Evolutionary conservation across 2,888 invertebrate genomes (phyloP).

Genomic region (Ophraella communa): DNA sequence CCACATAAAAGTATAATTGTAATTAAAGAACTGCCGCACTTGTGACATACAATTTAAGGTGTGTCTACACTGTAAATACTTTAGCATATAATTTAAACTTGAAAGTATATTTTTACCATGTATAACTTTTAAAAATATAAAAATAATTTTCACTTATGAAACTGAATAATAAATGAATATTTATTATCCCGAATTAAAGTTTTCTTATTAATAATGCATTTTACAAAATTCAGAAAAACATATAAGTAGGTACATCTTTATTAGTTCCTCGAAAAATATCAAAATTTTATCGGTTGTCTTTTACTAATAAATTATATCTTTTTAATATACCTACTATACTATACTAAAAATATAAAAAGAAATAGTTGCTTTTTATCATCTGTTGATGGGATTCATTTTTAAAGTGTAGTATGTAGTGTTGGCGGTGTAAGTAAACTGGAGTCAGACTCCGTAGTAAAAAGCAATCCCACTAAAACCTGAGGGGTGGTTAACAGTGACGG

Average conservation of each 20-base stretch:
- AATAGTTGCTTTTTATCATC: neutral
- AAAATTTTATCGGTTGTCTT: too few relatives aligned
- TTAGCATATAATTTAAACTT: neutral
- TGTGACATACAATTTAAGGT: constrained; percentile 52
- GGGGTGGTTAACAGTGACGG: constrained; percentile 25
- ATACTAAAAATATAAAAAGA: neutral
- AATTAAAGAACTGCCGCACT: constrained; percentile 55
- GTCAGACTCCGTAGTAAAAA: constrained; percentile 44
- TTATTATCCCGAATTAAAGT: too few relatives aligned
- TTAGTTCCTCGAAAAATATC: too few relatives aligned
- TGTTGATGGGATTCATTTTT: neutral
- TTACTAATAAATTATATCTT: too few relatives aligned
- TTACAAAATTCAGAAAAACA: too few relatives aligned
- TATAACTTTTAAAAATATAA: too few relatives aligned
- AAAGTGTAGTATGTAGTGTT: constrained; percentile 26
- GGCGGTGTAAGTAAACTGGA: neutral
- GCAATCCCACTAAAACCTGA: constrained; percentile 55
- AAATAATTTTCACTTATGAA: too few relatives aligned
- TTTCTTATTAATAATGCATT: too few relatives aligned
- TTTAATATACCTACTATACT: too few relatives aligned
- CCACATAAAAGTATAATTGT: constrained; percentile 56
- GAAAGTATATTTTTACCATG: too few relatives aligned
- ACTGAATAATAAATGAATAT: too few relatives aligned
- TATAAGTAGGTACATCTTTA: too few relatives aligned
- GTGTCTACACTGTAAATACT: constrained; percentile 25